Conservation (phyloP, 2,113 vertebrate species). For the Indicator maculatus region DNA sequence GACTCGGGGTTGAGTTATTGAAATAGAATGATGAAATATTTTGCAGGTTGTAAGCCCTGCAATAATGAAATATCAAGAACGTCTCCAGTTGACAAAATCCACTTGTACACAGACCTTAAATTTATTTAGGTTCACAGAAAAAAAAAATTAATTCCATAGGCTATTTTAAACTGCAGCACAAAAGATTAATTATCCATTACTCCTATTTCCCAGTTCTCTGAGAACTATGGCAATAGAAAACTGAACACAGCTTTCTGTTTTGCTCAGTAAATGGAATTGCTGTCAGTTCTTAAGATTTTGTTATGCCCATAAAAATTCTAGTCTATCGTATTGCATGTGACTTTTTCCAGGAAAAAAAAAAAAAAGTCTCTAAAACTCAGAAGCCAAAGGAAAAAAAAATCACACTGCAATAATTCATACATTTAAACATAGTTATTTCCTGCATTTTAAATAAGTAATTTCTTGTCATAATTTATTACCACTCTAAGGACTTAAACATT, state of each 20-base stretch:
- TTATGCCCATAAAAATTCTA: neutral
- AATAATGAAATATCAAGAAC: neutral
- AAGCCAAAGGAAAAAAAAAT: neutral
- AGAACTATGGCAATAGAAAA: neutral
- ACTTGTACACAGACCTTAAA: neutral
- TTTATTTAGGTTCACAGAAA: neutral
- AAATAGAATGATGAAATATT: neutral
- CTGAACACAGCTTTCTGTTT: neutral
- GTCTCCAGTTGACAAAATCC: neutral
- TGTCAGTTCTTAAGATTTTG: neutral
- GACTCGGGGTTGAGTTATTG: neutral
- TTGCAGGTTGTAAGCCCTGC: neutral
- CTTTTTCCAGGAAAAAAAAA: neutral
- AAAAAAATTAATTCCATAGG: neutral
- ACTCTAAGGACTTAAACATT: slow-evolving; percentile 12
- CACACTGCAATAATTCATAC: neutral
- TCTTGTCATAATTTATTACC: neutral
- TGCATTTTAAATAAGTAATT: neutral
- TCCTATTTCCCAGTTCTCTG: neutral
- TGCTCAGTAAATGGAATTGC: neutral
- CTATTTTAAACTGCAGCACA: neutral
- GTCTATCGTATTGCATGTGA: neutral
- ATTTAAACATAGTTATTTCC: neutral
- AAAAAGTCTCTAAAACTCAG: neutral
- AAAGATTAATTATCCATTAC: neutral